Conservation (phyloP, 2,888 invertebrate species). For the Neuroscelio doddi region DNA sequence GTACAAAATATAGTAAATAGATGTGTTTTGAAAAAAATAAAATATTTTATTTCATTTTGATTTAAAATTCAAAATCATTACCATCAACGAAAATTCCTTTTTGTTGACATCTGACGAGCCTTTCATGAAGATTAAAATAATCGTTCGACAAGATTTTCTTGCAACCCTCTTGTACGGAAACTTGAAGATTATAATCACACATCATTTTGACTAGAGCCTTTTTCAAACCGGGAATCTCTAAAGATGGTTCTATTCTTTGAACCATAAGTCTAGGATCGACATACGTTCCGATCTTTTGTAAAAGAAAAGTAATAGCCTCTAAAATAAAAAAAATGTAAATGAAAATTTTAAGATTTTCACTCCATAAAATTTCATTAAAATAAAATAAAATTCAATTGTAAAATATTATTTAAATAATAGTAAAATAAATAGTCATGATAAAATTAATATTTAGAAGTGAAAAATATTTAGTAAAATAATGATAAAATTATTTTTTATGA, state of each 20-base stretch:
- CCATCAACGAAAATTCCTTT: constrained; percentile 82
- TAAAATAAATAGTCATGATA: no score
- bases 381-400: no score
- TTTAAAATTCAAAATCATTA: constrained; percentile 52
- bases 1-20: no score
- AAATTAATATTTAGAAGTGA: no score
- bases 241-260: constrained; percentile 85
- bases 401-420: no score
- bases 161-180: constrained; percentile 92
- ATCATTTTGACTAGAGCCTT: constrained; percentile 95
- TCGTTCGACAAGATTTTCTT: constrained; percentile 92
- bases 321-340: constrained; percentile 44
- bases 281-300: constrained; percentile 86
- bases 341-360: no score
- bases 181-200: constrained; percentile 94
- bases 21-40: background rate
- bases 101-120: constrained; percentile 84
- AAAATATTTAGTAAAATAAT: no score
- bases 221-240: constrained; percentile 91
- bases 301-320: constrained; percentile 80
- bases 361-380: no score
- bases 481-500: no score
- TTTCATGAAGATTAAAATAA: constrained; percentile 90
- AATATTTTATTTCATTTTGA: constrained; percentile 12
- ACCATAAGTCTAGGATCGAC: constrained; percentile 93